These are phyloP conservation scores for Xestia sexstrigata DNA, from an alignment of 2,888 invertebrate species.

Conservation along the genomic window DNA sequence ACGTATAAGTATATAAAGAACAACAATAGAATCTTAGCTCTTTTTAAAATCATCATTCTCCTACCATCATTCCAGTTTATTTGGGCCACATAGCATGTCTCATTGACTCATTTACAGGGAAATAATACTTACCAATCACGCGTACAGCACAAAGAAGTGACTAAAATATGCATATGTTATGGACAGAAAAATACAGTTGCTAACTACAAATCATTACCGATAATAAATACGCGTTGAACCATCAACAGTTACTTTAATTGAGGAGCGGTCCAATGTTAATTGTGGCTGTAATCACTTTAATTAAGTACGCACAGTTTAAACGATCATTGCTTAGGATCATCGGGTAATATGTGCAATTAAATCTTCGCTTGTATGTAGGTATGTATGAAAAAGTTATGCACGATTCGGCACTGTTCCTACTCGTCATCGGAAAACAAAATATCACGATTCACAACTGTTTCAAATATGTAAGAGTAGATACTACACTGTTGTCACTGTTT, in stretches of 20 bases:
- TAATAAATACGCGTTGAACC: conserved; percentile 27
- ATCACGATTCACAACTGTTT: too few species aligned
- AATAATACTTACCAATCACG: background rate
- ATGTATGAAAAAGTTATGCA: too few species aligned
- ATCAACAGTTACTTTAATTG: conserved; percentile 43
- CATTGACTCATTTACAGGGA: background rate
- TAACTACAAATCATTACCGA: conserved; percentile 12
- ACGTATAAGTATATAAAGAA: background rate
- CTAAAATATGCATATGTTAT: background rate
- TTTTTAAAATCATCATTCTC: background rate
- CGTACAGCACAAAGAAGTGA: background rate
- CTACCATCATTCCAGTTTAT: background rate
- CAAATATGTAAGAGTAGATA: too few species aligned
- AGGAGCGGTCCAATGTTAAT: conserved; percentile 34
- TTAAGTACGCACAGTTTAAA: conserved; percentile 11
- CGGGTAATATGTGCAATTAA: background rate
- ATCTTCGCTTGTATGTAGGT: background rate
- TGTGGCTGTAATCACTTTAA: conserved; percentile 33
- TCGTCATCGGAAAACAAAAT: too few species aligned
- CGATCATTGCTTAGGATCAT: conserved; percentile 24
- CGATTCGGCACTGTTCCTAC: too few species aligned
- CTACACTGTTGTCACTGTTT: too few species aligned
- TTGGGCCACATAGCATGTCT: background rate
- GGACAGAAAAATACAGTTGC: background rate
- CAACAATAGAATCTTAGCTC: background rate